Evolutionary conservation across 2,797 vertebrate species (phyloP).

Genomic region (Notolabrus celidotus): DNA sequence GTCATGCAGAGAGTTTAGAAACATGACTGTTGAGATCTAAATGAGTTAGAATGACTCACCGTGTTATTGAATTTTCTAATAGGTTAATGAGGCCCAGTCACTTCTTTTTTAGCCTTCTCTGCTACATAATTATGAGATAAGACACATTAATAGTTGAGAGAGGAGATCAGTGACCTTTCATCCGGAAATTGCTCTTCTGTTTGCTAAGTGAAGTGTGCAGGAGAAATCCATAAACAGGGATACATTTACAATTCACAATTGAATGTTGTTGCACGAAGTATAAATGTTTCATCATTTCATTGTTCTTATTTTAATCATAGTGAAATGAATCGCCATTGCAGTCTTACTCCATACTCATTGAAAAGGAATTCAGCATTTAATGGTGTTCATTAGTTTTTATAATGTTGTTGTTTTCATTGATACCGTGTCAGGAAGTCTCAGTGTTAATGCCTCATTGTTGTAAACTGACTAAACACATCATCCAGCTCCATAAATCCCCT

Average conservation of each 20-base stretch:
- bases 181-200: slow-evolving; percentile 31
- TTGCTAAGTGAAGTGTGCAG: slow-evolving; percentile 27
- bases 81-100: slow-evolving; percentile 27
- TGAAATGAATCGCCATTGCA: slow-evolving; percentile 10
- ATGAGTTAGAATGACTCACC: slow-evolving; percentile 27
- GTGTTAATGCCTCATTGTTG: neutral
- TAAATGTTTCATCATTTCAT: slow-evolving; percentile 47
- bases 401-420: neutral
- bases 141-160: slow-evolving; percentile 32
- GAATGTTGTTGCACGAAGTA: slow-evolving; percentile 16
- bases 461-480: neutral
- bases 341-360: neutral
- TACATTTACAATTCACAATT: slow-evolving; percentile 42
- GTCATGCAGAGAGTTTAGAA: slow-evolving; percentile 34
- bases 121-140: slow-evolving; percentile 40
- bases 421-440: neutral
- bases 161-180: slow-evolving; percentile 52
- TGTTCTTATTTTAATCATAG: slow-evolving; percentile 34
- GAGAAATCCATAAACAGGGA: slow-evolving; percentile 37
- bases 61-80: slow-evolving; percentile 28
- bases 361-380: neutral
- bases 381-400: slow-evolving; percentile 4
- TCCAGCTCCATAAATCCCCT: neutral
- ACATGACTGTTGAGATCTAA: slow-evolving; percentile 27
- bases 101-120: slow-evolving; percentile 7